Base-by-base conservation (phyloP, 1,140 invertebrate genomes). In the Nasonia vitripennis region DNA sequence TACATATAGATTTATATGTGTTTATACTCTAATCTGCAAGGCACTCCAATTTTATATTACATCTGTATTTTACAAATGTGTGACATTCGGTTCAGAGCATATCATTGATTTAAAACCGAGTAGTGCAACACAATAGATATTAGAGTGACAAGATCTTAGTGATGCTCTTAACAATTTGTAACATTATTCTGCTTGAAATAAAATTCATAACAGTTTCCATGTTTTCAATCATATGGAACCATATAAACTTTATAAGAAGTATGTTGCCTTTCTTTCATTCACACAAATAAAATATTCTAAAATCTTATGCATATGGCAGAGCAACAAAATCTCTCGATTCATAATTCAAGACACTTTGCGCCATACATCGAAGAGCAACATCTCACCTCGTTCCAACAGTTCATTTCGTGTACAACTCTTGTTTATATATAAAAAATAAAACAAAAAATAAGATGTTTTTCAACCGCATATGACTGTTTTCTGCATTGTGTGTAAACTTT, bases 61-160 rank as follows among this genome's bases (percentile, higher is more conserved):
- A 93, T 90, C 90, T 90, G 91, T 93, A 93, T 93, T 93, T 93
- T 93, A 93, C 92, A 93, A 92, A 90, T 90, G 87, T 91, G 86
- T 91, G 87, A 88, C 87, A 87, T 45, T 79, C 78, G 74, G 48
- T 87, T 79, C 68, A 78, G 62, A 85, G 45, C 62, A 75, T 80
- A 55, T 41, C 4, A 74, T 51, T 48, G 37, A 62, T 77, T 45
- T 80, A 82, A 73, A 85, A 55, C 80, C 67, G 85, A 88, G 27
- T 84, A 86, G 81, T 85, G 79, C 83, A 62, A 84, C 80, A 88
- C 45, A 82, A 85, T 62, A 88, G 37, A 71, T 62, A 81, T 78
- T 78, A 78, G 41, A 82, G 79, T 86, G 74, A 86, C 84, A 86
- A 86, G 74, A 78, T 86, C 68, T 55, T 34, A 86, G 14, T 78